A percentile compares a stretch with the other conserved stretches of the same genome.
Conservation (phyloP, 2,113 vertebrate species). For the Neogale vison region DNA sequence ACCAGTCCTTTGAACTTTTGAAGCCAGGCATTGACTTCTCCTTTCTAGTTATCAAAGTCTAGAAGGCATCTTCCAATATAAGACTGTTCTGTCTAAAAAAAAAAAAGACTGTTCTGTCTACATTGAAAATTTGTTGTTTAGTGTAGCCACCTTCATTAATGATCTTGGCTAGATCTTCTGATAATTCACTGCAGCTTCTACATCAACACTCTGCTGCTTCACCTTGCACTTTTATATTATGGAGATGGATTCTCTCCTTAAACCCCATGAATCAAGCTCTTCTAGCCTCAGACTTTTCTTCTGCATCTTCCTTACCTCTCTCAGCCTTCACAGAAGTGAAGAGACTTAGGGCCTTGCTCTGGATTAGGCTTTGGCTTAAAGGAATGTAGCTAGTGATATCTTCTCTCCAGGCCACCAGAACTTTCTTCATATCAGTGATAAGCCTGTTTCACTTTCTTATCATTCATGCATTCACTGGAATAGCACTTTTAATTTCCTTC, state of each 20-base stretch:
- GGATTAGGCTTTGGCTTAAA: background rate
- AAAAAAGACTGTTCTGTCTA: background rate
- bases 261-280: background rate
- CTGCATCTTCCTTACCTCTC: background rate
- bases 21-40: background rate
- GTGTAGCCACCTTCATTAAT: background rate
- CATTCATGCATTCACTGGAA: background rate
- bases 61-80: background rate
- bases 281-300: background rate
- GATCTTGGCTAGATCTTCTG: background rate
- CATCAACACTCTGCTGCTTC: background rate
- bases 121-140: background rate
- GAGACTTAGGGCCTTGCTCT: background rate
- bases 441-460: background rate
- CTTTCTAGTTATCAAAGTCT: background rate
- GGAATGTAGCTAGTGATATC: background rate
- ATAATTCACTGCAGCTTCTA: background rate
- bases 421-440: background rate
- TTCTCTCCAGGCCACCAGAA: background rate
- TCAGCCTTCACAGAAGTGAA: background rate
- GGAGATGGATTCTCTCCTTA: background rate
- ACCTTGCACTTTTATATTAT: background rate
- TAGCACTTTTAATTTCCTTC: background rate
- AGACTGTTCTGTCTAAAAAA: background rate
- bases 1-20: background rate